phyloP scores from a whole-genome alignment of 2,888 invertebrate genomes.

The Tetrapedia diversipes region DNA sequence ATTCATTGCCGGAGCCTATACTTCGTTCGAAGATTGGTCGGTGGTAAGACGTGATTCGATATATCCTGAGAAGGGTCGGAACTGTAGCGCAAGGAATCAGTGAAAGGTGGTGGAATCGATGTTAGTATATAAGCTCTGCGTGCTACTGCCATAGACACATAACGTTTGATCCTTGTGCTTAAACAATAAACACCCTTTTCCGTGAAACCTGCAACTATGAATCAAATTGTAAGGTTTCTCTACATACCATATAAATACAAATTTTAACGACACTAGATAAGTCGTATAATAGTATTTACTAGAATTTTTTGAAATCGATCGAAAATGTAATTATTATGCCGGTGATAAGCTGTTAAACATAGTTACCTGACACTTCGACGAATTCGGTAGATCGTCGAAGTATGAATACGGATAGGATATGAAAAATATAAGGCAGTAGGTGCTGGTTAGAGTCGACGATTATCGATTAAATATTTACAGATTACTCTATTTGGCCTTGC shows the following conservation, averaged over 20 bases:
- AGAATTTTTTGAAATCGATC: not conserved
- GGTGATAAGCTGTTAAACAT: not conserved
- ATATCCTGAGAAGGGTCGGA: slow-evolving; percentile 69
- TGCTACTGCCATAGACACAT: slow-evolving; percentile 72
- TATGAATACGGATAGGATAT: too few relatives aligned
- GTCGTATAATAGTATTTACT: not conserved
- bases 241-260: not conserved
- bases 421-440: too few relatives aligned
- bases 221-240: slow-evolving; percentile 73
- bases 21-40: slow-evolving; percentile 31
- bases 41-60: slow-evolving; percentile 20
- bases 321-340: not conserved
- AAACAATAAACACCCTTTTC: slow-evolving; percentile 44
- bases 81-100: slow-evolving; percentile 69
- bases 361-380: not conserved
- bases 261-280: not conserved
- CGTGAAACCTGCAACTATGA: slow-evolving; percentile 67
- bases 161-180: slow-evolving; percentile 65
- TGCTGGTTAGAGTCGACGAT: not conserved
- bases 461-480: slow-evolving; percentile 63
- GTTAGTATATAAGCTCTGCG: slow-evolving; percentile 79
- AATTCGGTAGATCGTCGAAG: too few relatives aligned
- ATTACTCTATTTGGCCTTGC: slow-evolving; percentile 66
- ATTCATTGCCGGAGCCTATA: slow-evolving; percentile 39
- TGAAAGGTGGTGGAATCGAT: slow-evolving; percentile 80